These are phyloP conservation scores for Eupithecia subumbrata DNA, from an alignment of 2,888 invertebrate species.

Conservation along the genomic window DNA sequence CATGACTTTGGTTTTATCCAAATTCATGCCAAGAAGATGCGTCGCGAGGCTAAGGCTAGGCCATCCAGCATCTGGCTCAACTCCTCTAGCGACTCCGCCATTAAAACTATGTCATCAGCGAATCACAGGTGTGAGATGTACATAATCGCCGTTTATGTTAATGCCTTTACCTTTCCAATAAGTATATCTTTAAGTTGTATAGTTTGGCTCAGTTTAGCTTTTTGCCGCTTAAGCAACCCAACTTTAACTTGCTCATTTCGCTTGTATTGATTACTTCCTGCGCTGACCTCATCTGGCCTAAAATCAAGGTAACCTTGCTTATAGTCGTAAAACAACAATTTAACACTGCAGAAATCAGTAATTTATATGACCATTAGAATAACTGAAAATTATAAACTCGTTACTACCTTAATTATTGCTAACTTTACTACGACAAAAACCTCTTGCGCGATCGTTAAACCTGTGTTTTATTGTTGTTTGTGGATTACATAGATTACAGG, in stretches of 20 bases:
- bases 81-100: no score
- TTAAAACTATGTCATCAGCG: no score
- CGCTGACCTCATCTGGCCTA: not conserved
- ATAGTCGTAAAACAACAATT: not conserved
- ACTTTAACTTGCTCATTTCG: not conserved
- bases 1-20: no score
- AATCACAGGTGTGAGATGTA: no score
- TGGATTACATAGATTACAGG: not conserved
- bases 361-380: not conserved
- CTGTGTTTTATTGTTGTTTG: not conserved
- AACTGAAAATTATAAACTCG: constrained; percentile 10
- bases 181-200: not conserved
- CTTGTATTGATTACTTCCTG: not conserved
- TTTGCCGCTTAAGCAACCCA: not conserved
- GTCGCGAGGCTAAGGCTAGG: no score
- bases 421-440: not conserved
- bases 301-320: constrained; percentile 9
- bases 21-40: no score
- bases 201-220: not conserved
- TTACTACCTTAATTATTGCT: not conserved
- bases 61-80: no score
- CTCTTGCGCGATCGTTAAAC: not conserved
- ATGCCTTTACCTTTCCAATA: no score
- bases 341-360: not conserved
- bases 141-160: no score